Base-by-base conservation (phyloP, 2,797 vertebrate species). In the Bovichtus diacanthus region DNA sequence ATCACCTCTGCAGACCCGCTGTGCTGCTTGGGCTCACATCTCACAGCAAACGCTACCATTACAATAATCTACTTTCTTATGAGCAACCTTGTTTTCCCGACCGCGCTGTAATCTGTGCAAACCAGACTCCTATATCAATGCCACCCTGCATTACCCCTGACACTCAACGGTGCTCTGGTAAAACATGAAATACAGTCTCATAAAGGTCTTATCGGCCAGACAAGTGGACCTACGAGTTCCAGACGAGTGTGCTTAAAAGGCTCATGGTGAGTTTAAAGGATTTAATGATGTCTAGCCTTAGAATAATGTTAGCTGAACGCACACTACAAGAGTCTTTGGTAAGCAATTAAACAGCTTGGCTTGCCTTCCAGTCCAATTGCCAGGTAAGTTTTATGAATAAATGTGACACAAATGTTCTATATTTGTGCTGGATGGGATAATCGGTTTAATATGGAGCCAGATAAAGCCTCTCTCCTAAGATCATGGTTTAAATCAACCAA, bases 131-230 rank as follows among this genome's bases (percentile, higher is more conserved):
- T 88, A 72, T 79, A 89, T 91, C 90, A 91, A 62, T 84, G 88
- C 86, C 82, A 71, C 34, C 76, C 25, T 9, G 59, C 75, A 80
- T 90, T 87, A 88, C 76, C 60, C 53, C 74, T 23, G 81, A 88
- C 86, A 75, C 86, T 86, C 78, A 46, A 41, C 73, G 38, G 74
- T 36, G 77, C 75, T 67, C 69, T 77, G 80, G 74, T 88, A 79
- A 88, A 91, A 87, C 82, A 85, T 85, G 82, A 89, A 87, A 87
- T 83, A 90, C 74, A 51, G 75, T 55, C 90, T 90, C 87, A 76
- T 84, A 84, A 86, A 90, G 81, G 80, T 84, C 85, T 87, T 83
- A 85, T 87, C 86, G 74, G 80, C 70, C 83, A 88, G 84, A 89
- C 86, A 60, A 87, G 88, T 81, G 78, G 80, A 80, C 81, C 86